These are phyloP conservation scores for Peribatodes rhomboidaria DNA, from an alignment of 2,888 invertebrate genomes.

Conservation along the genomic window DNA sequence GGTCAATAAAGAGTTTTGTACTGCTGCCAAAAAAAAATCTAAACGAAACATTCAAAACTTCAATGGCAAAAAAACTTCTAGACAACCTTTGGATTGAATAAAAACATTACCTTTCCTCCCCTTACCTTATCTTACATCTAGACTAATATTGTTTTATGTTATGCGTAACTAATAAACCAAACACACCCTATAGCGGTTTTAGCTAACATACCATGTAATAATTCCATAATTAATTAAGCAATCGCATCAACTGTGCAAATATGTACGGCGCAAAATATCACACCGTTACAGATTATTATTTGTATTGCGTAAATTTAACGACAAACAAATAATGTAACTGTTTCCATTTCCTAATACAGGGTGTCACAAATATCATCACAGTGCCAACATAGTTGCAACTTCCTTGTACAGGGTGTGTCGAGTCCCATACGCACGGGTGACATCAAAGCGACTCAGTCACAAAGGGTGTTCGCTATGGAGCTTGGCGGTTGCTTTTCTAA, in stretches of 20 bases:
- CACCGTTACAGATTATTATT: not conserved
- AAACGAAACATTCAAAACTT: too few species aligned
- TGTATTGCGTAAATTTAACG: not conserved
- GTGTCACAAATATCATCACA: not conserved
- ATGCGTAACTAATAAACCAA: too few species aligned
- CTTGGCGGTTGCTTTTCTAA: constrained; percentile 40
- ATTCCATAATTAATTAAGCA: constrained; percentile 11
- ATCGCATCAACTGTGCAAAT: constrained; percentile 5
- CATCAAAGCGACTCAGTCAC: constrained; percentile 43
- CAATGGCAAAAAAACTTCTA: too few species aligned
- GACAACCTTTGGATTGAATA: too few species aligned
- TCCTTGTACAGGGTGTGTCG: constrained; percentile 8
- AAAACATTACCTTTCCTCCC: too few species aligned
- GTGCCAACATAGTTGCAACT: constrained; percentile 3
- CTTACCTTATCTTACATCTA: too few species aligned
- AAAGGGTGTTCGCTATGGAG: constrained; percentile 39
- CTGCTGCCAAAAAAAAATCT: too few species aligned
- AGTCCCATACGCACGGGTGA: constrained; percentile 33
- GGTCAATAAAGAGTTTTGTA: too few species aligned
- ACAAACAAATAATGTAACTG: not conserved
- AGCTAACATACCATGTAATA: too few species aligned
- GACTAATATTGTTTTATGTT: too few species aligned
- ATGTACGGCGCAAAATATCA: not conserved
- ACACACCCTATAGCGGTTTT: too few species aligned
- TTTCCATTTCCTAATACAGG: not conserved